Conservation (phyloP, 2,113 vertebrate genomes). For the Odontesthes bonariensis region DNA sequence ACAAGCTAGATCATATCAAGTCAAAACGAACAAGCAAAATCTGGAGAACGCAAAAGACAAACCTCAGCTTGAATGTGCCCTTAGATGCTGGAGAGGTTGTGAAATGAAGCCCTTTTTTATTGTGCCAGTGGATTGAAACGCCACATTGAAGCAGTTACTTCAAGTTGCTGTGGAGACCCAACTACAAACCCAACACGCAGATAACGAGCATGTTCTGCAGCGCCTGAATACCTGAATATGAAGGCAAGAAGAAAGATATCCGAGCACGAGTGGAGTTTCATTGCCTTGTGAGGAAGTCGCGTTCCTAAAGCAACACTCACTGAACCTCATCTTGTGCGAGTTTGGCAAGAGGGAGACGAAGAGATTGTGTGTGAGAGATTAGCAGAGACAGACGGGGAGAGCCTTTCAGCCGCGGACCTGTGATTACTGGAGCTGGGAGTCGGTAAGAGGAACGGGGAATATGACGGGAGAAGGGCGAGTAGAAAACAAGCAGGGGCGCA, state of each 20-base stretch:
- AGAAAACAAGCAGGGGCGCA: neutral
- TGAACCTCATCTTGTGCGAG: constrained; percentile 21
- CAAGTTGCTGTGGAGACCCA: neutral
- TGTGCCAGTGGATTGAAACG: neutral
- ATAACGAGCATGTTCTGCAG: constrained; percentile 1
- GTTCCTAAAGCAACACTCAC: constrained; percentile 45
- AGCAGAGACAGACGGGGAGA: constrained; percentile 27
- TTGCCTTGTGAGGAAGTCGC: constrained; percentile 66
- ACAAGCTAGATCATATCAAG: too few species aligned
- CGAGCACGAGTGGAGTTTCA: constrained; percentile 34
- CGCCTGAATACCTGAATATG: constrained; percentile 39
- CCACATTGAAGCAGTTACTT: neutral
- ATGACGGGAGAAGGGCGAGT: neutral
- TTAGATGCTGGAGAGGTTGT: neutral
- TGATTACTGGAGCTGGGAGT: neutral
- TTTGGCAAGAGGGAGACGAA: constrained; percentile 27
- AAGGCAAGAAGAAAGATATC: constrained; percentile 54
- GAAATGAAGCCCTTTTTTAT: neutral
- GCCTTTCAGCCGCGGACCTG: constrained; percentile 12
- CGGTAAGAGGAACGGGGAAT: constrained; percentile 4
- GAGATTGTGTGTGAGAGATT: constrained; percentile 43
- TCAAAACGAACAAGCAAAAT: neutral
- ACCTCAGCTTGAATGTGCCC: neutral
- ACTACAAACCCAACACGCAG: neutral
- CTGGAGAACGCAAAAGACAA: constrained; percentile 21